Conservation (phyloP, 2,888 invertebrate species). For the Noctuana brunneofusca region DNA sequence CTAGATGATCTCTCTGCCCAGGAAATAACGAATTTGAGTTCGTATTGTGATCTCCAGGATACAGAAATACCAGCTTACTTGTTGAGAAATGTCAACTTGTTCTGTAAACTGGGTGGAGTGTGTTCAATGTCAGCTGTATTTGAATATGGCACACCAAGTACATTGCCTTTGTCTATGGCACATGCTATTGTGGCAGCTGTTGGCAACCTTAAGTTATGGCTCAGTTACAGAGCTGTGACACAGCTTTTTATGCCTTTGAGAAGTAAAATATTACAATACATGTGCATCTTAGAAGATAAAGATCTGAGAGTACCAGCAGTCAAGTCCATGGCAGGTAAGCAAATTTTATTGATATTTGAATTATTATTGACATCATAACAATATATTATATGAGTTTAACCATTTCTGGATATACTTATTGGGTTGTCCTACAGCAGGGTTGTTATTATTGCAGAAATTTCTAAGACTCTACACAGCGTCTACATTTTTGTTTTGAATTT, state of each 20-base stretch:
- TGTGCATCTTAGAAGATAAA: slow-evolving; percentile 96
- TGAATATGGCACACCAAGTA: slow-evolving; percentile 87
- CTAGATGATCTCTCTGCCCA: slow-evolving; percentile 92
- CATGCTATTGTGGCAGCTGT: slow-evolving; percentile 96
- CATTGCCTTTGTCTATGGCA: slow-evolving; percentile 92
- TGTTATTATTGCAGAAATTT: too few relatives aligned
- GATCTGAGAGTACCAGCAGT: slow-evolving; percentile 94
- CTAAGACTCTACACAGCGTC: too few relatives aligned
- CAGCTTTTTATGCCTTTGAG: slow-evolving; percentile 94
- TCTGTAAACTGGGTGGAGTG: slow-evolving; percentile 95
- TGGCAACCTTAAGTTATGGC: slow-evolving; percentile 96
- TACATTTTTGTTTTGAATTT: too few relatives aligned
- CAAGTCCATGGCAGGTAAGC: slow-evolving; percentile 94
- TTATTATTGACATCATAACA: too few relatives aligned
- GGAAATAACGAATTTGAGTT: slow-evolving; percentile 90
- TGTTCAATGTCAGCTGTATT: slow-evolving; percentile 94
- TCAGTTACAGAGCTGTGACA: slow-evolving; percentile 94
- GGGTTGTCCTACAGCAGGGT: too few relatives aligned
- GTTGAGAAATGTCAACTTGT: slow-evolving; percentile 95
- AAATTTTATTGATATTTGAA: too few relatives aligned
- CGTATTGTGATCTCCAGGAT: slow-evolving; percentile 96
- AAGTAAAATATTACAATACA: slow-evolving; percentile 93
- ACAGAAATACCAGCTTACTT: slow-evolving; percentile 96
- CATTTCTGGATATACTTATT: too few relatives aligned
- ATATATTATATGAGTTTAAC: too few relatives aligned